A percentile compares a stretch with the other conserved stretches of the same genome.
Conservation (phyloP, 2,888 invertebrate genomes). For the Asteroscopus sphinx region DNA sequence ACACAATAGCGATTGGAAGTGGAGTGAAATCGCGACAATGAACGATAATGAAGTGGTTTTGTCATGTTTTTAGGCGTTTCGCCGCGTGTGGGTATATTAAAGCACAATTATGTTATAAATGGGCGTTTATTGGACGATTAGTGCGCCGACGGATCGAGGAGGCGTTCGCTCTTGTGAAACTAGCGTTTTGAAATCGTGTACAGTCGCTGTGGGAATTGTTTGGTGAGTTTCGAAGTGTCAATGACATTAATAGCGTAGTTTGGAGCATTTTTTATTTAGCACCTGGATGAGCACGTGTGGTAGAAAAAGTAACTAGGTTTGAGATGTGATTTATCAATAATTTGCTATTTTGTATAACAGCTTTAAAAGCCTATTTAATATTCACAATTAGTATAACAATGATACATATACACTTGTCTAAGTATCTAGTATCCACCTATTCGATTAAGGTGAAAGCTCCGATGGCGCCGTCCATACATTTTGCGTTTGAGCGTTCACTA, state of each 20-base stretch:
- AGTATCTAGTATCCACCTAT: too few species aligned
- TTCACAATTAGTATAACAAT: too few species aligned
- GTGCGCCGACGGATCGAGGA: slow-evolving; percentile 62
- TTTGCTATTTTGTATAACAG: background rate
- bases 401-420: too few species aligned
- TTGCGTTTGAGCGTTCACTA: too few species aligned
- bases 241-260: slow-evolving; percentile 15
- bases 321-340: background rate
- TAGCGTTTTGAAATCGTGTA: slow-evolving; percentile 63
- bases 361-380: background rate
- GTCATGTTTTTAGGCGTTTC: slow-evolving; percentile 76
- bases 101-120: slow-evolving; percentile 85
- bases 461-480: too few species aligned
- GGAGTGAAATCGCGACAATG: slow-evolving; percentile 81
- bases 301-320: background rate
- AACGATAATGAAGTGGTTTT: slow-evolving; percentile 76
- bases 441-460: too few species aligned
- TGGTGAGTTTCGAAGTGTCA: slow-evolving; percentile 16
- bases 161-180: slow-evolving; percentile 65
- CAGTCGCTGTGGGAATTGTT: slow-evolving; percentile 34
- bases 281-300: slow-evolving; percentile 47
- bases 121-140: slow-evolving; percentile 85
- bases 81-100: slow-evolving; percentile 82
- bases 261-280: slow-evolving; percentile 16
- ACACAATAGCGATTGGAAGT: slow-evolving; percentile 76